Conservation (phyloP, 2,888 invertebrate genomes). For the Spodoptera littoralis region DNA sequence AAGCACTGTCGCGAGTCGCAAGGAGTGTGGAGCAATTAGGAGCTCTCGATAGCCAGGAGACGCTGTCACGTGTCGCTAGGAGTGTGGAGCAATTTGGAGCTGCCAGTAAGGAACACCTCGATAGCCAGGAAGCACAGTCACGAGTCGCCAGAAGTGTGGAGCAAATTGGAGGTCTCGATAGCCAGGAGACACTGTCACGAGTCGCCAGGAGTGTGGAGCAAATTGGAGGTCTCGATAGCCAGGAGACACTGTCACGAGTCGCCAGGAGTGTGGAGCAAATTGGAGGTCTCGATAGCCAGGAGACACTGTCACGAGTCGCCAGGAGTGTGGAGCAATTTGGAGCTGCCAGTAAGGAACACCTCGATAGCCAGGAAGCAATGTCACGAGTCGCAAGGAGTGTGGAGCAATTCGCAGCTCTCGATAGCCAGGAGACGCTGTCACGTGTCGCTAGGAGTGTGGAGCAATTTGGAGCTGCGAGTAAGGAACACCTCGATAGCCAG, state of each 20-base stretch:
- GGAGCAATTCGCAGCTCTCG: neutral
- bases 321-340: too few relatives aligned
- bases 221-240: neutral
- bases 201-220: conserved; percentile 7
- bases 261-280: conserved; percentile 6
- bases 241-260: conserved; percentile 1
- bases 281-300: neutral
- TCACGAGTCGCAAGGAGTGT: conserved; percentile 10
- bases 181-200: conserved; percentile 4
- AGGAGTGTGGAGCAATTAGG: conserved; percentile 4
- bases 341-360: too few relatives aligned
- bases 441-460: conserved; percentile 5
- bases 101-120: conserved; percentile 7
- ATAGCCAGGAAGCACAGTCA: conserved; percentile 1
- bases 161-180: neutral
- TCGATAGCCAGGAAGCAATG: conserved; percentile 5
- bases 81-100: conserved; percentile 2
- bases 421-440: conserved; percentile 2
- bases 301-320: neutral
- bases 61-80: neutral
- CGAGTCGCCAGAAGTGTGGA: neutral
- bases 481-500: conserved; percentile 10
- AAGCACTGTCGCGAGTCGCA: neutral
- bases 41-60: neutral
- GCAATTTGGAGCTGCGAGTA: neutral